Conservation (phyloP, 2,797 vertebrate species). For the Hoplostethus atlanticus region DNA sequence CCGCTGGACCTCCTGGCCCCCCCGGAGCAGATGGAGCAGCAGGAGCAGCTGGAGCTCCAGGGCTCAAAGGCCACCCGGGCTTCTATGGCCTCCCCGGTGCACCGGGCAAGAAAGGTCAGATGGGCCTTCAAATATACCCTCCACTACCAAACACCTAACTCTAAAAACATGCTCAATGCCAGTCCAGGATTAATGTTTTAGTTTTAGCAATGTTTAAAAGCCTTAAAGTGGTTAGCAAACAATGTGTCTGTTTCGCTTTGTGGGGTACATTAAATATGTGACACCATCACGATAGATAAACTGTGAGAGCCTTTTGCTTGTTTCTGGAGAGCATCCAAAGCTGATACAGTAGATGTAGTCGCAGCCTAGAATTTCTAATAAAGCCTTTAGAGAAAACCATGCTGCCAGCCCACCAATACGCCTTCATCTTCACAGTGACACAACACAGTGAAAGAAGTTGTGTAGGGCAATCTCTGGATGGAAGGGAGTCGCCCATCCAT, state of each 20-base stretch:
- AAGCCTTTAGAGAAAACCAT: slow-evolving; percentile 37
- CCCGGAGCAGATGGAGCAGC: slow-evolving; percentile 76
- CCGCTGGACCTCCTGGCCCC: slow-evolving; percentile 73
- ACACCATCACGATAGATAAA: slow-evolving; percentile 15
- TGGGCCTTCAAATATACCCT: background rate
- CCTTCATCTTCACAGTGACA: slow-evolving; percentile 29
- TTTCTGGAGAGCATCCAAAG: slow-evolving; percentile 40
- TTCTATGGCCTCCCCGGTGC: slow-evolving; percentile 84
- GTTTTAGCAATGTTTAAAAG: slow-evolving; percentile 9
- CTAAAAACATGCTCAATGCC: background rate
- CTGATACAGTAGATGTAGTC: slow-evolving; percentile 12
- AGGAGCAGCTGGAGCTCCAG: slow-evolving; percentile 76
- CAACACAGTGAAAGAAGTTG: slow-evolving; percentile 16
- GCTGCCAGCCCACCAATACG: background rate
- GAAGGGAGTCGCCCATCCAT: slow-evolving; percentile 38
- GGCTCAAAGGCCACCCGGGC: slow-evolving; percentile 83
- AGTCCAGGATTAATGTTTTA: background rate
- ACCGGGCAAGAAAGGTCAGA: slow-evolving; percentile 83
- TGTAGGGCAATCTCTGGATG: slow-evolving; percentile 6
- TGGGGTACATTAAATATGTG: background rate
- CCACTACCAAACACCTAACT: background rate
- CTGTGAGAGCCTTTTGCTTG: slow-evolving; percentile 27
- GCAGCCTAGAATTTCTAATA: slow-evolving; percentile 37
- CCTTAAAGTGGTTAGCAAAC: slow-evolving; percentile 15
- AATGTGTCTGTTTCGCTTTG: background rate